Evolutionary conservation across 2,888 invertebrate genomes (phyloP), one percentile per base, ranked within the genome.

Genomic region (Epistrophe eligans): DNA sequence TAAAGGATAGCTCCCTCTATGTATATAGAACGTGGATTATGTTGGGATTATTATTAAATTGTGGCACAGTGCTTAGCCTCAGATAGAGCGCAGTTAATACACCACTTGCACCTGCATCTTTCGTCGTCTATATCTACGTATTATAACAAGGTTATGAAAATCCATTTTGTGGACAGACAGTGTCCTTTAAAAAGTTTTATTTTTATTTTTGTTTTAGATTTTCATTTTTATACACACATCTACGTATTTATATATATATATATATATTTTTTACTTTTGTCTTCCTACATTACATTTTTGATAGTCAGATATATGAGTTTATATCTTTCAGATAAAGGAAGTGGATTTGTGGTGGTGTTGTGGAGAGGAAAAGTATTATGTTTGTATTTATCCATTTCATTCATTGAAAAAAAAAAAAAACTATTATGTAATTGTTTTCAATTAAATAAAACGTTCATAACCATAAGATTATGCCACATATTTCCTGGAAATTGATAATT

Each of bases 131-230:
- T n/a, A n/a, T 15, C n/a, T 35, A 17, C 24, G 1, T 24, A 24
- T n/a, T 2, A 1, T 64, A 77, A 79, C 83, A 70, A 67, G 79
- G 70, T 62, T 70, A 77, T 84, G 64, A 73, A 79, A 79, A 79
- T 76, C 62, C 55, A 84, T 66, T 66, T 77, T 66, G 66, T 66
- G 64, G 35, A 57, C n/a, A 19, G 11, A 40, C n/a, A 32, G 9
- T 32, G 38, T 74, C 77, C 77, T 82, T n/a, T 82, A 66, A 38
- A 71, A 82, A 72, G 71, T 66, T 81, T 58, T 11, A 5, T 45
- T 45, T 43, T 60, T 60, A 32, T 40, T 74, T 74, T 70, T 70
- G 76, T 81, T 76, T 77, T 55, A 24, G 38, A 19, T 70, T 70
- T 40, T 13, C 7, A 10, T 38, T 62, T 73, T 13, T 13, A 13